Percentiles rank a stretch among this genome's conserved stretches.
Evolutionary conservation across 2,113 vertebrate species (phyloP).

Genomic region (Cettia cetti): DNA sequence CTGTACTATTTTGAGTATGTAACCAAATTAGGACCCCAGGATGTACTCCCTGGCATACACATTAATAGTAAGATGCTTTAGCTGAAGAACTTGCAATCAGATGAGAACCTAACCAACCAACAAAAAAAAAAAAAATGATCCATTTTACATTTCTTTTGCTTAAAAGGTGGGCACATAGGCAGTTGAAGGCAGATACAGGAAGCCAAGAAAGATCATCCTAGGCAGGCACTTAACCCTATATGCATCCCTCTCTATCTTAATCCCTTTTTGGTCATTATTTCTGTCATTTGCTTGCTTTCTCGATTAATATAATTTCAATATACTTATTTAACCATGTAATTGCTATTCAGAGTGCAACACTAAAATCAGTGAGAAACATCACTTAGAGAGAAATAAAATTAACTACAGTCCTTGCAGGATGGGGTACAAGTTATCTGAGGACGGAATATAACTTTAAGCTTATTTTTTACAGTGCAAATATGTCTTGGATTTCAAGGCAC

Average conservation of each 20-base stretch:
- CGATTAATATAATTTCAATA: background rate
- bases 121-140: accelerated
- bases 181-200: background rate
- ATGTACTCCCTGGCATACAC: background rate
- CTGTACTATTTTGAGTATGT: background rate
- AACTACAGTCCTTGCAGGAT: background rate
- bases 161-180: background rate
- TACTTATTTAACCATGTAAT: background rate
- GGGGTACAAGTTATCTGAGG: background rate
- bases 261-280: background rate
- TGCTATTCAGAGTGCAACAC: background rate
- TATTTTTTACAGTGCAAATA: background rate
- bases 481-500: background rate
- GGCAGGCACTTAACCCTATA: background rate
- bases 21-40: background rate
- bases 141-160: background rate
- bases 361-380: background rate
- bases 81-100: background rate
- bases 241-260: background rate
- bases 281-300: background rate
- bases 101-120: background rate
- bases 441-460: background rate
- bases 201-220: background rate
- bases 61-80: background rate
- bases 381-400: background rate